phyloP scores from a whole-genome alignment of 37 sponge, comb jelly and placozoan genomes.

The Spongia lamella region DNA sequence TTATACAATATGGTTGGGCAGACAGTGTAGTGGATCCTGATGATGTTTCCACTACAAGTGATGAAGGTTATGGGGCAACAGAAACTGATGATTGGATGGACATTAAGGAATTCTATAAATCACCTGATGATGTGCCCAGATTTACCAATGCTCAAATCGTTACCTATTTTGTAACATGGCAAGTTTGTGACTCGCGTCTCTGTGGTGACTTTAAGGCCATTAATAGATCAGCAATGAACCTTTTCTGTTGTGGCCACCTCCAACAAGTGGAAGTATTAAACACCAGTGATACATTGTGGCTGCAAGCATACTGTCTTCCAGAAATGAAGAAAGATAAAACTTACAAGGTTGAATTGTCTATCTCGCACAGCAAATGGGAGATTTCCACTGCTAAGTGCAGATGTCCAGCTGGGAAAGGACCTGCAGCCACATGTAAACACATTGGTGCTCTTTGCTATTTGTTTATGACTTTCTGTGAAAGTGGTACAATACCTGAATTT shows the following conservation, averaged over 20 bases:
- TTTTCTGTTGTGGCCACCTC: conserved; percentile 51
- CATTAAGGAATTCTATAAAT: conserved; percentile 3
- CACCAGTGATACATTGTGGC: neutral
- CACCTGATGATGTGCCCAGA: neutral
- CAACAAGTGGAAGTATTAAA: conserved; percentile 7
- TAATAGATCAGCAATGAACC: conserved; percentile 21
- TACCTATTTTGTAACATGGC: conserved; percentile 27
- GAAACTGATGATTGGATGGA: too few species aligned
- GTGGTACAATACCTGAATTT: conserved; percentile 16
- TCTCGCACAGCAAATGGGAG: neutral
- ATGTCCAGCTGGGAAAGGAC: conserved; percentile 50
- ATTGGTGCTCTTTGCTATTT: conserved; percentile 54
- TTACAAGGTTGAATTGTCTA: conserved; percentile 2
- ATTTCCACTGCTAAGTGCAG: conserved; percentile 43
- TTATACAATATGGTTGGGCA: too few species aligned
- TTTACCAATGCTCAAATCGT: conserved; percentile 33
- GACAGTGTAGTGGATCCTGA: too few species aligned
- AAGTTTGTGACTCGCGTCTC: conserved; percentile 21
- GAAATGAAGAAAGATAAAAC: too few species aligned
- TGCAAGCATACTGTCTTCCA: conserved; percentile 15
- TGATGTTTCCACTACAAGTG: too few species aligned
- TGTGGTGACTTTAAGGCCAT: conserved; percentile 31
- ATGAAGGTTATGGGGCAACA: too few species aligned
- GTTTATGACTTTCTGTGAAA: conserved; percentile 3
- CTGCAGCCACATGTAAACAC: conserved; percentile 42